Conservation (phyloP, 2,888 invertebrate genomes). For the Dasysyrphus tricinctus region DNA sequence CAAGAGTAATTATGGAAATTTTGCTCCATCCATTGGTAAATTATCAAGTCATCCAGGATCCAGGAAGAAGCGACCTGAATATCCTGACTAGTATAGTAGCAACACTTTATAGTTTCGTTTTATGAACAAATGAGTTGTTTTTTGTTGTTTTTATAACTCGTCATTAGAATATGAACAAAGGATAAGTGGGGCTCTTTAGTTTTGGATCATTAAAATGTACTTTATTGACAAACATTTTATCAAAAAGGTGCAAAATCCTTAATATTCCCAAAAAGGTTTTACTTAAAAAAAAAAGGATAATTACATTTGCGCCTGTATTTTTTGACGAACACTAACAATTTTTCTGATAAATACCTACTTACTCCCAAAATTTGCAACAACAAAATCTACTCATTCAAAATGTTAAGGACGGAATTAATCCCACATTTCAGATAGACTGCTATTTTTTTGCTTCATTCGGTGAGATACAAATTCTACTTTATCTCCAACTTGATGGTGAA, state of each 20-base stretch:
- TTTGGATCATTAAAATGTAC: not conserved
- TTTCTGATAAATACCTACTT: not conserved
- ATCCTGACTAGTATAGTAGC: not conserved
- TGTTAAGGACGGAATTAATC: conserved; percentile 68
- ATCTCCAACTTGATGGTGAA: conserved; percentile 57
- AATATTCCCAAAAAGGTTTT: not conserved
- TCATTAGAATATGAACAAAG: not conserved
- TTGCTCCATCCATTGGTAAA: conserved; percentile 73
- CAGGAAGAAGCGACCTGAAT: conserved; percentile 60
- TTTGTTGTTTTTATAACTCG: not conserved
- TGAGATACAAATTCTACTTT: conserved; percentile 1
- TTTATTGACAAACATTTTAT: not conserved
- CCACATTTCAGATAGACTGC: conserved; percentile 44
- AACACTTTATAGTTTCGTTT: conserved; percentile 3
- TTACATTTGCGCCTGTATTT: not conserved
- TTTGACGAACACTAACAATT: not conserved
- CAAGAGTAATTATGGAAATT: conserved; percentile 74
- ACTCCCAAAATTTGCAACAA: not conserved
- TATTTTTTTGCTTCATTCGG: conserved; percentile 2
- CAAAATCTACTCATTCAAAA: conserved; percentile 50
- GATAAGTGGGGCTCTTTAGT: not conserved
- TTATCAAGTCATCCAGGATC: conserved; percentile 70
- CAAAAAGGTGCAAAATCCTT: not conserved
- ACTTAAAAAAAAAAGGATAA: not conserved
- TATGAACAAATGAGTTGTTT: conserved; percentile 53